These are phyloP conservation scores for Julus scandinavius DNA, from an alignment of 2,888 invertebrate genomes.

Conservation along the genomic window DNA sequence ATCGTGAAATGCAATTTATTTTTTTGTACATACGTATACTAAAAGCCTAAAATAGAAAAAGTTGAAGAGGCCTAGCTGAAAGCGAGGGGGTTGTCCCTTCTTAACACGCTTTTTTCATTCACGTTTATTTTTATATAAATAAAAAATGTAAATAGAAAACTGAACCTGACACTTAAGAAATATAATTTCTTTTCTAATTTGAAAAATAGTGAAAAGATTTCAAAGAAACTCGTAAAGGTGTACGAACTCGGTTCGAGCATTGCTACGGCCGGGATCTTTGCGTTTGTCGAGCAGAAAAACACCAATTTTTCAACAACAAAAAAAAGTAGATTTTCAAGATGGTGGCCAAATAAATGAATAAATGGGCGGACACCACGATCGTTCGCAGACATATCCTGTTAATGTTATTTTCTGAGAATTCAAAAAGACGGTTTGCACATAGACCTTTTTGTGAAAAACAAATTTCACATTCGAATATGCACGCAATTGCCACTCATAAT, in stretches of 20 bases:
- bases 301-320: not conserved
- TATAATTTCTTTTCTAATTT: not conserved
- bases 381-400: not conserved
- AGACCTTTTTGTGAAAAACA: not conserved
- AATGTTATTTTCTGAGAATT: not conserved
- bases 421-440: not conserved
- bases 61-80: not conserved
- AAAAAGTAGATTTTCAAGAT: not conserved
- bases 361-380: not conserved
- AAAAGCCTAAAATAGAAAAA: constrained; percentile 25
- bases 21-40: not conserved
- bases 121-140: not conserved
- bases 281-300: not conserved
- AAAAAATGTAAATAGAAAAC: not conserved
- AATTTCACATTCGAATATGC: not conserved
- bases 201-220: not conserved
- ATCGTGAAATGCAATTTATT: not conserved
- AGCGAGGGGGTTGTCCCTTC: not conserved
- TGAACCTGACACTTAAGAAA: constrained; percentile 6
- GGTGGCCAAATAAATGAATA: not conserved
- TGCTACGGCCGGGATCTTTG: not conserved
- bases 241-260: constrained; percentile 15
- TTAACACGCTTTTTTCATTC: not conserved
- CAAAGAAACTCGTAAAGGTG: not conserved
- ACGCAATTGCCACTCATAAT: not conserved